These are phyloP conservation scores for Coturnix japonica DNA, from an alignment of 2,113 vertebrate genomes.

Conservation along the genomic window DNA sequence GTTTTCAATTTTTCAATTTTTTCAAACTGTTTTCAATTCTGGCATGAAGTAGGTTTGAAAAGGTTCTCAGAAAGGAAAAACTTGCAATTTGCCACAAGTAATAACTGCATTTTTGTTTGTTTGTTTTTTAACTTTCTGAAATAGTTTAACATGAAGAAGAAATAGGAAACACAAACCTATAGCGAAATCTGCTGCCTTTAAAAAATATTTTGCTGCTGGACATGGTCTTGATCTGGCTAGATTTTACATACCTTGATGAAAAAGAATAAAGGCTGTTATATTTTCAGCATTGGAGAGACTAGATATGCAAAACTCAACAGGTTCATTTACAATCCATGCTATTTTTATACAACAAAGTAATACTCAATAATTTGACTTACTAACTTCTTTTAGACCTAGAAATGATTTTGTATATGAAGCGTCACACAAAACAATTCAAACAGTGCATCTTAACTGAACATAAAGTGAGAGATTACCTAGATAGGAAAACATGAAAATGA, in stretches of 20 bases:
- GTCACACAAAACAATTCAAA: background rate
- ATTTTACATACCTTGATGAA: conserved; percentile 92
- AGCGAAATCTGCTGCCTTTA: conserved; percentile 98
- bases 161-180: conserved; percentile 82
- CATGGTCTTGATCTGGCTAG: conserved; percentile 97
- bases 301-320: background rate
- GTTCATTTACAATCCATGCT: background rate
- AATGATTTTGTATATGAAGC: background rate
- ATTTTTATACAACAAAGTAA: background rate
- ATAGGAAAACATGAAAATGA: background rate
- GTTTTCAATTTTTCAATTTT: too few species aligned
- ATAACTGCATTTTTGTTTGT: background rate
- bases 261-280: background rate
- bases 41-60: background rate
- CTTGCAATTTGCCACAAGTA: background rate
- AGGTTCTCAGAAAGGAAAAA: background rate
- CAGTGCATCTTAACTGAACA: background rate
- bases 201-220: conserved; percentile 99
- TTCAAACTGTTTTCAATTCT: background rate
- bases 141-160: background rate
- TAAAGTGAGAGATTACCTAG: background rate
- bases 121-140: background rate
- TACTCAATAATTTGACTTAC: background rate
- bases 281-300: background rate
- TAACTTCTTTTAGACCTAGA: background rate